These are phyloP conservation scores for Premnoplex brunnescens DNA, from an alignment of 2,797 vertebrate species.

Conservation along the genomic window DNA sequence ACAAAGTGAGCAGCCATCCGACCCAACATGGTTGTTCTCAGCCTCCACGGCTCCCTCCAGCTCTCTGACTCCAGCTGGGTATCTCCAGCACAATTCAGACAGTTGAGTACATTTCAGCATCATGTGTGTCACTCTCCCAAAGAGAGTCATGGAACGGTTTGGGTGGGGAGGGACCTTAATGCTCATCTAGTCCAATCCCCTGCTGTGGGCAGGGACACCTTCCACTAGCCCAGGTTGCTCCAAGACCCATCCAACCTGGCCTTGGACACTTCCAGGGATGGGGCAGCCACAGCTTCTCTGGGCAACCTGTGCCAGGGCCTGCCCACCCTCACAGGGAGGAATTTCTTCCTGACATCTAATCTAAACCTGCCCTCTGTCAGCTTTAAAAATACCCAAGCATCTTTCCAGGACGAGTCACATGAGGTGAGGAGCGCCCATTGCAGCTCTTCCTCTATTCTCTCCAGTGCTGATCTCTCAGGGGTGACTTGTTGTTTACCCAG, in stretches of 20 bases:
- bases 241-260: neutral
- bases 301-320: neutral
- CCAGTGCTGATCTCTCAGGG: neutral
- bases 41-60: neutral
- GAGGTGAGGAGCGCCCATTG: neutral
- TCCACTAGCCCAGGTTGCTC: neutral
- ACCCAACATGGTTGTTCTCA: neutral
- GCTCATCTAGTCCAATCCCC: neutral
- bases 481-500: neutral
- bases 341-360: neutral
- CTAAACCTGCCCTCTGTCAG: neutral
- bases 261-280: neutral
- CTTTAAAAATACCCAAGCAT: neutral
- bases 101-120: neutral
- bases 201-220: neutral
- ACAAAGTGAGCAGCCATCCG: neutral
- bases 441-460: neutral
- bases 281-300: neutral
- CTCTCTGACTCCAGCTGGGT: neutral
- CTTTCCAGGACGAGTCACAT: fast-evolving
- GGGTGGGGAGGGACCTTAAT: neutral
- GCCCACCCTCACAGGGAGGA: neutral
- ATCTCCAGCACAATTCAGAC: neutral
- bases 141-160: neutral
- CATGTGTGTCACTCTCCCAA: neutral